These are phyloP conservation scores for Limnodromus scolopaceus DNA, from an alignment of 2,797 vertebrate genomes.

Conservation along the genomic window DNA sequence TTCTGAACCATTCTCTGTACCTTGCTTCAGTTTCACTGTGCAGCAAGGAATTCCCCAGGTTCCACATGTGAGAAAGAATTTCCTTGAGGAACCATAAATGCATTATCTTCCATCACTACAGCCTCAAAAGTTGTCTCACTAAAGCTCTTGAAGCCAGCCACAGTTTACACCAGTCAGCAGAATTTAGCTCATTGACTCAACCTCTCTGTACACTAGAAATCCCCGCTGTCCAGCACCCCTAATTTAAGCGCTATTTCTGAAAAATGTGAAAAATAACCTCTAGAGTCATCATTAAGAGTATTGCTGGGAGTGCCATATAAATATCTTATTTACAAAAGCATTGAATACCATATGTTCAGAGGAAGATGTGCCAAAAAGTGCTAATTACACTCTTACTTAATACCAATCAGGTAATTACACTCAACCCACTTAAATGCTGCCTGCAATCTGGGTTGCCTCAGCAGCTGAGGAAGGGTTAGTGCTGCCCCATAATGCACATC, in stretches of 20 bases:
- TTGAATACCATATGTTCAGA: not conserved
- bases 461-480: not conserved
- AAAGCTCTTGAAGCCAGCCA: not conserved
- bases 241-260: not conserved
- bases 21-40: not conserved
- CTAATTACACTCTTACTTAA: slow-evolving; percentile 45
- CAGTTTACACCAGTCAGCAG: not conserved
- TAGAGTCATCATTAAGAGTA: not conserved
- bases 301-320: slow-evolving; percentile 42
- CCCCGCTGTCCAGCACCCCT: not conserved
- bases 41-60: not conserved
- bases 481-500: not conserved
- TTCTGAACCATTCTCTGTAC: not conserved
- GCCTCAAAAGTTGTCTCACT: not conserved
- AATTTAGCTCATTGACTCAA: not conserved
- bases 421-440: slow-evolving; percentile 22
- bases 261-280: slow-evolving; percentile 14
- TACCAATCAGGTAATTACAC: slow-evolving; percentile 25
- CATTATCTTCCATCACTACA: not conserved
- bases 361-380: slow-evolving; percentile 28
- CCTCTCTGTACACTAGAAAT: not conserved
- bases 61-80: not conserved
- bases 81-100: not conserved
- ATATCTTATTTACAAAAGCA: slow-evolving; percentile 52
- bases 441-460: slow-evolving; percentile 23